Base-by-base conservation (phyloP, 2,797 vertebrate species). In the Eupleurogrammus muticus region DNA sequence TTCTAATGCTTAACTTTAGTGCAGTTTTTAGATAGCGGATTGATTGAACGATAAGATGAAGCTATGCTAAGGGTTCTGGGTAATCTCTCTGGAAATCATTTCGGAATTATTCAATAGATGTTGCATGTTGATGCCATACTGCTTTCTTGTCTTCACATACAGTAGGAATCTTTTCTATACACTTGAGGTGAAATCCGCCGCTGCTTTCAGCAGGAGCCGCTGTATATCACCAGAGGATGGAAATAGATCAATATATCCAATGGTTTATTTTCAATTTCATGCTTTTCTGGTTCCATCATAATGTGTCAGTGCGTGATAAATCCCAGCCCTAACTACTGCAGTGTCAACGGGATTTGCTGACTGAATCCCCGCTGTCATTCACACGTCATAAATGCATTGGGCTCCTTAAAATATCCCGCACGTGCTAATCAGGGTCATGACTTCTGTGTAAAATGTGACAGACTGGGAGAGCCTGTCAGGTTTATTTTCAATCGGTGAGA, bases 191-290 rank as follows among this genome's bases (percentile, higher is more conserved):
- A 66, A 78, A 81, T 67, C 32, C 32, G 40, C 3, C 32, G 57
- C 48, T 14, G 62, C 72, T 78, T 64, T 61, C 19, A 55, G 40
- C 2, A 38, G 47, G 74, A 67, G 77, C 35, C 50, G 70, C 82
- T 72, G 61, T 58, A 62, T 68, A 64, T 63, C 62, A 75, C 76
- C 67, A 51, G 50, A 59, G 69, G 80, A 84, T 73, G 62, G 81
- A 80, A 74, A 87, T 63, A 71, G 85, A 90, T 91, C 89, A 85
- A 87, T 91, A 92, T 66, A 85, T 76, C 83, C 72, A 75, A 80
- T 75, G 76, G 87, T 91, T 92, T 88, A 88, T 87, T 93, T 92
- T 87, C 83, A 91, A 91, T 93, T 90, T 92, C 80, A 92, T 89
- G 91, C 87, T 83, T 90, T 91, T 92, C 86, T 87, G 88, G 66